Evolutionary conservation across 2,113 vertebrate species (phyloP).

Genomic region (Taurulus bubalis): DNA sequence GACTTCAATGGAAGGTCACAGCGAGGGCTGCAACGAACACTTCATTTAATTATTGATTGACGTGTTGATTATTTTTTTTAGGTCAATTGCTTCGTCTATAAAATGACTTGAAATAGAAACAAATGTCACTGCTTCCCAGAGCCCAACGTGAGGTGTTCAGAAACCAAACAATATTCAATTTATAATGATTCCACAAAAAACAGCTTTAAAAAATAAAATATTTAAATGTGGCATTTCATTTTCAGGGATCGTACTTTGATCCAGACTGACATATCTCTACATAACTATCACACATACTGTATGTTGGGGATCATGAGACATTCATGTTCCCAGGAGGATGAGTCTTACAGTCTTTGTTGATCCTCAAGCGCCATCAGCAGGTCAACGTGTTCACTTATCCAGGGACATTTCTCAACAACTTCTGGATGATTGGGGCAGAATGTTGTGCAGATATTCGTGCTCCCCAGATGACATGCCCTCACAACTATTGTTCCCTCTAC

Average conservation of each 20-base stretch:
- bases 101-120: neutral
- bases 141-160: neutral
- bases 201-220: neutral
- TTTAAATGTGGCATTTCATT: neutral
- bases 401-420: neutral
- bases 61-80: slow-evolving; percentile 4
- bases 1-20: slow-evolving; percentile 27
- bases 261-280: neutral
- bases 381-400: neutral
- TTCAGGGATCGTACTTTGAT: neutral
- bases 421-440: too few species aligned
- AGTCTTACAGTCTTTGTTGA: neutral
- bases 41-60: slow-evolving; percentile 28
- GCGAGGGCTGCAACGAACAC: neutral
- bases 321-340: neutral
- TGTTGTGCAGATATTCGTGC: neutral
- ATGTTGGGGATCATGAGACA: neutral
- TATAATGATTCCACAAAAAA: neutral
- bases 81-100: neutral
- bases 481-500: neutral
- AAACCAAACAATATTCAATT: neutral
- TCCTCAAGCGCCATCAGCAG: neutral
- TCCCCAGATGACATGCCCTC: neutral
- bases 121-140: neutral
- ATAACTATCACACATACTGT: neutral